These are phyloP conservation scores for Tiliqua scincoides DNA, from an alignment of 2,113 vertebrate genomes.

Conservation along the genomic window DNA sequence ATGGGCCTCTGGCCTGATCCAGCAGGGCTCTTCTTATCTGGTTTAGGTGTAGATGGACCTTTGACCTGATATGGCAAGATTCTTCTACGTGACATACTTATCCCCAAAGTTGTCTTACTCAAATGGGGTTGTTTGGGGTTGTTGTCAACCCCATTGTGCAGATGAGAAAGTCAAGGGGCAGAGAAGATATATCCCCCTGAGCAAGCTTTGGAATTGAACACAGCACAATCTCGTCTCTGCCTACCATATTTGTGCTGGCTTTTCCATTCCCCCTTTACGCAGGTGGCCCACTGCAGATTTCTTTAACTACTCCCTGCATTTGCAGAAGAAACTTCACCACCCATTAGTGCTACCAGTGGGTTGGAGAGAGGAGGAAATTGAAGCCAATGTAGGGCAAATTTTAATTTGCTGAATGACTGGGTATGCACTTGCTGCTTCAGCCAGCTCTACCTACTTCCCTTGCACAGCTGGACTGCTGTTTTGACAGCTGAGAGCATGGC, in stretches of 20 bases:
- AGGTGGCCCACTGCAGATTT: background rate
- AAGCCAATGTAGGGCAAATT: constrained; percentile 41
- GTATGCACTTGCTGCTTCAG: constrained; percentile 12
- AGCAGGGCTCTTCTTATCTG: too few relatives aligned
- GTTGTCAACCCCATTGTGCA: background rate
- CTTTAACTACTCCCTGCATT: fast-evolving
- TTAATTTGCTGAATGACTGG: constrained; percentile 68
- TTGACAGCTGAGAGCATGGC: constrained; percentile 47
- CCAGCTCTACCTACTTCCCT: constrained; percentile 65
- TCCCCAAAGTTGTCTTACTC: background rate
- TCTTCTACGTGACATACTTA: background rate
- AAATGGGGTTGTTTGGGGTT: background rate
- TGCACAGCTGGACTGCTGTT: constrained; percentile 50
- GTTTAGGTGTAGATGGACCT: too few relatives aligned
- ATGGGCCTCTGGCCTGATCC: too few relatives aligned
- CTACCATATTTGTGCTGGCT: background rate
- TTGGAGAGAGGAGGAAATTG: constrained; percentile 20
- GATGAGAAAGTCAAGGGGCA: background rate
- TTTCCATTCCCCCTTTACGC: background rate
- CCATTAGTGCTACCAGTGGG: constrained; percentile 11
- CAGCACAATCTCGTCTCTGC: background rate
- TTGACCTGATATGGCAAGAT: background rate
- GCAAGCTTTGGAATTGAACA: background rate
- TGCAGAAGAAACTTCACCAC: constrained; percentile 10
- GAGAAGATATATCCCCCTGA: background rate